Evolutionary conservation across 2,113 vertebrate genomes (phyloP), one percentile per base, ranked within the genome.

Genomic region (Corythaixoides concolor): DNA sequence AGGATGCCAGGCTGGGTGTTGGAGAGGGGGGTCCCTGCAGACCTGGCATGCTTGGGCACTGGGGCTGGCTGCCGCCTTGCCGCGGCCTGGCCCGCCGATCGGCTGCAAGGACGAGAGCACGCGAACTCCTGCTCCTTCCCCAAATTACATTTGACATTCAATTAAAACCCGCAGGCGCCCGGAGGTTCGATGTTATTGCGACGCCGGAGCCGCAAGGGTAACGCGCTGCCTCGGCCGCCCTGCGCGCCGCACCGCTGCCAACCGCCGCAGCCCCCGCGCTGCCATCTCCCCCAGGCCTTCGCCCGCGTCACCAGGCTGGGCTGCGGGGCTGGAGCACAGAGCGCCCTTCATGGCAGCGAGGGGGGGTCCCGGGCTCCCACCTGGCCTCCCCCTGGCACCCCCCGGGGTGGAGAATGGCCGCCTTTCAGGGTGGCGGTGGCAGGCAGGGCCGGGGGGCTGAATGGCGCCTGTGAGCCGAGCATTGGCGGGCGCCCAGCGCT

Each of bases 11-110:
- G 50, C 30, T 3, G 9, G 26, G 24, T 23, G 5, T 22, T 26
- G 59, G 4, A 33, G 37, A 2, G 6, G 23, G 24, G 28, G 12
- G 30, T 68, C 93, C 99, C 98, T 4, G 35, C 84, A 22, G 80
- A 24, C 98, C 98, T 1, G 98, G 98, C 96, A 98, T 98, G 24
- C 98, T 98, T 2, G 7, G 23, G 37, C 74, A 58, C 10, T 41
- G 41, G 41, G n/a, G n/a, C n/a, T n/a, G n/a, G n/a, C n/a, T n/a
- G n/a, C n/a, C n/a, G n/a, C n/a, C n/a, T n/a, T n/a, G n/a, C n/a
- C n/a, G n/a, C n/a, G n/a, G n/a, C n/a, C n/a, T n/a, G n/a, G n/a
- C n/a, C n/a, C n/a, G 7, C 19, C 3, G 8, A 64, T 59, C 30
- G 10, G 15, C 95, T 45, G 90, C 55, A 0, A 32, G 27, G 58